Conservation (phyloP, 2,888 invertebrate species). For the Pogonocherus hispidulus region DNA sequence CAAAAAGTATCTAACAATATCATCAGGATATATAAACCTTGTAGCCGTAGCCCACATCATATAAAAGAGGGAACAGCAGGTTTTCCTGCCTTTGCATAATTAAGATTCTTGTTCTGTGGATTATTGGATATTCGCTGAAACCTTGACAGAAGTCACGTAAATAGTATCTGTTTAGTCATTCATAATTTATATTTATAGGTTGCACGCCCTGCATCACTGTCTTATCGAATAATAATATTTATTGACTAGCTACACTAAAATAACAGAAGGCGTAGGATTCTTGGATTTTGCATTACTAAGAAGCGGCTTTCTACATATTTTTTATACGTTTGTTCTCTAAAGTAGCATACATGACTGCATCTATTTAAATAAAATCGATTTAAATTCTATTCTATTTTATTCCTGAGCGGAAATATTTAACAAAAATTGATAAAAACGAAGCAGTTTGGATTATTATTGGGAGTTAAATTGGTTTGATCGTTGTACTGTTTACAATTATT, state of each 20-base stretch:
- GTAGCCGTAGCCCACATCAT: neutral
- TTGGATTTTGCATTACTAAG: conserved; percentile 26
- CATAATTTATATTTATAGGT: conserved; percentile 18
- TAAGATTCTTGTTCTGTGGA: conserved; percentile 8
- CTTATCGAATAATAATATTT: conserved; percentile 15
- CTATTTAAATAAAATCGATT: too few relatives aligned
- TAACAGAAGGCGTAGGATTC: neutral
- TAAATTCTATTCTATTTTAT: too few relatives aligned
- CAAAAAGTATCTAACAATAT: too few relatives aligned
- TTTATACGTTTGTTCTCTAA: too few relatives aligned
- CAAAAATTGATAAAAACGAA: too few relatives aligned
- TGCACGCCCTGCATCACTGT: conserved; percentile 9
- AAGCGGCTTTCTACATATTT: too few relatives aligned
- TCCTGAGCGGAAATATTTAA: too few relatives aligned
- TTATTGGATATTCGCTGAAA: conserved; percentile 8
- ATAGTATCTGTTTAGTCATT: conserved; percentile 10
- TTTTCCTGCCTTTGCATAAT: neutral
- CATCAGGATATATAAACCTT: too few relatives aligned
- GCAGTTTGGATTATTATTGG: too few relatives aligned
- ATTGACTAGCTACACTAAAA: neutral
- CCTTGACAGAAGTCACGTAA: conserved; percentile 5
- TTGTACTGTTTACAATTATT: too few relatives aligned
- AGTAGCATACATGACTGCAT: too few relatives aligned
- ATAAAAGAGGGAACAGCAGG: neutral
- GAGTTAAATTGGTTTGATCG: too few relatives aligned